Percentiles rank a stretch among this genome's conserved stretches.
Conservation (phyloP, 2,797 vertebrate genomes). For the Falco peregrinus region DNA sequence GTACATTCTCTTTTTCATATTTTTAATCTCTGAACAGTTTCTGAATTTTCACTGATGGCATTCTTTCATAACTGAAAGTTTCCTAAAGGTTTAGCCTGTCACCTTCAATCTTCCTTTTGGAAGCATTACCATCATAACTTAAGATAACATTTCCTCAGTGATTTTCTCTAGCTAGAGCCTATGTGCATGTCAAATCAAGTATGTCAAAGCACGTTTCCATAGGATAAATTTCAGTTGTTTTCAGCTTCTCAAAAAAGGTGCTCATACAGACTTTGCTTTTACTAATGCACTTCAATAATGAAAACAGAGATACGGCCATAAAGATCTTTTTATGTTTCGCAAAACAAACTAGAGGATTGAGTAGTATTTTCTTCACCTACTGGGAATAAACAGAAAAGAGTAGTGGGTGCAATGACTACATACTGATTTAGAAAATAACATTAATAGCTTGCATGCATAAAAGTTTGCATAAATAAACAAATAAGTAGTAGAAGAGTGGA, state of each 20-base stretch:
- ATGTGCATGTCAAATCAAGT: conserved; percentile 67
- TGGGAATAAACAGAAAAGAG: not conserved
- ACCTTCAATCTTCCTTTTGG: conserved; percentile 42
- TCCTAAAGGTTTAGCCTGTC: conserved; percentile 57
- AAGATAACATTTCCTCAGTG: conserved; percentile 67
- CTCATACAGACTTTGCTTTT: conserved; percentile 52
- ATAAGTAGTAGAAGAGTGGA: not conserved
- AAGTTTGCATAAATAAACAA: not conserved
- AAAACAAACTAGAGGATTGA: conserved; percentile 39
- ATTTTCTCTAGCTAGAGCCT: conserved; percentile 42
- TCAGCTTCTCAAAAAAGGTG: conserved; percentile 57
- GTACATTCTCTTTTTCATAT: not conserved
- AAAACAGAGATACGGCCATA: conserved; percentile 65
- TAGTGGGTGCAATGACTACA: conserved; percentile 19
- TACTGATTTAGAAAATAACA: conserved; percentile 28
- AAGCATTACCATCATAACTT: conserved; percentile 59
- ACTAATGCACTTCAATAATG: conserved; percentile 64
- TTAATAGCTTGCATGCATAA: conserved; percentile 3
- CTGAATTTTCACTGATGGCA: conserved; percentile 46
- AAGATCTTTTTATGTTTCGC: conserved; percentile 63
- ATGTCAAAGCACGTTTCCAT: conserved; percentile 68
- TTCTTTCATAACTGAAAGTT: conserved; percentile 56
- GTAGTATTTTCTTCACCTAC: conserved; percentile 32
- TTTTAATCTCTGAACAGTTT: conserved; percentile 24
- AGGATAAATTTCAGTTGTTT: conserved; percentile 72